Base-by-base conservation (phyloP, 2,888 invertebrate genomes). In the Lissonota sp. region DNA sequence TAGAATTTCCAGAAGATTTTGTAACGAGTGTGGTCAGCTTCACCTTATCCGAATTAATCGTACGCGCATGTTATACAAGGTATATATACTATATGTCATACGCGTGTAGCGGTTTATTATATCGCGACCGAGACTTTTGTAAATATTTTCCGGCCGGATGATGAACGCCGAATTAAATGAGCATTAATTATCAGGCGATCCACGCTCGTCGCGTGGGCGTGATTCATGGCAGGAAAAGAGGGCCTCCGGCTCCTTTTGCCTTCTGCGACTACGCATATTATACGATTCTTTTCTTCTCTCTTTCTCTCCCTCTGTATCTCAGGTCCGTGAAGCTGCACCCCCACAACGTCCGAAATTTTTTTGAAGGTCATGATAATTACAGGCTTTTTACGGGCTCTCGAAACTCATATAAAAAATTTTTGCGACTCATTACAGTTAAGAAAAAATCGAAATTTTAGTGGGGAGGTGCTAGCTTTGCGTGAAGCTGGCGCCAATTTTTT, bases 161-260 rank as follows among this genome's bases (percentile, higher is more conserved):
- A 91, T 90, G 89, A 88, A 91, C 90, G 87, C 89, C 89, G 88
- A 89, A 91, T 91, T 90, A 91, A 91, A 90, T 87, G 90, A 88
- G 90, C 89, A 91, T 91, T 91, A 91, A 91, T 91, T 91, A 91
- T 91, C 88, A 87, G 86, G 84, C 84, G 83, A 86, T 86, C 87
- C 88, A 73, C 71, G 71, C 77, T 88, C 84, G 88, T 89, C 89
- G 91, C 90, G 91, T 91, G 89, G 91, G 91, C 86, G 91, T 90
- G 91, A 91, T 91, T 91, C 90, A 91, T 89, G 88, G 80, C 85
- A 51, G 84, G 84, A 84, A 85, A 87, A 88, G 84, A 83, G 84
- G 84, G 77, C 85, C 79, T 79, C 84, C 78, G 80, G 86, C 81
- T 84, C 81, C 82, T 69, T 75, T 83, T 80, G 69, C 79, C 70